Conservation (phyloP, 2,113 vertebrate genomes). For the Callipepla californica region DNA sequence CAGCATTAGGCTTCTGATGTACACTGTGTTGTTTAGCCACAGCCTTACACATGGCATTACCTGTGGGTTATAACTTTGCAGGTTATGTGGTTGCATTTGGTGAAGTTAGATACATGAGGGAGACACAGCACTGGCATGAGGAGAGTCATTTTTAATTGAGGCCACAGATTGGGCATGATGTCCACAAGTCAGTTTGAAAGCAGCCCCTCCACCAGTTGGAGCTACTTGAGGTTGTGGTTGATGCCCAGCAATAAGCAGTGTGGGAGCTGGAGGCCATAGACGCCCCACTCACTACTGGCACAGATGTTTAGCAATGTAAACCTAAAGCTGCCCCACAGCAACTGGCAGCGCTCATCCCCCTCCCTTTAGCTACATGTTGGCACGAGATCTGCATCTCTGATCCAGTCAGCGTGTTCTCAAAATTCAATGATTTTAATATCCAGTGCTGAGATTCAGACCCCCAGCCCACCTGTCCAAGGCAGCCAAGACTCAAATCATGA, state of each 20-base stretch:
- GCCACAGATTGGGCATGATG: accelerated
- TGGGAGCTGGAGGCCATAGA: not conserved
- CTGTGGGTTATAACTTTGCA: not conserved
- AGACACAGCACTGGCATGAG: not conserved
- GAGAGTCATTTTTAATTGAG: not conserved
- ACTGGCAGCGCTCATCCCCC: accelerated
- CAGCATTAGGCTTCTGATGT: not conserved
- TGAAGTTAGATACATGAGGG: not conserved
- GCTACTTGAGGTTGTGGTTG: not conserved
- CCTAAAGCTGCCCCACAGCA: not conserved
- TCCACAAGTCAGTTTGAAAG: not conserved
- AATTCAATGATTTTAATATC: accelerated
- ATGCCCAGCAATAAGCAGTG: not conserved
- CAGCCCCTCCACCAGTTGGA: not conserved
- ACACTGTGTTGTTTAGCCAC: not conserved
- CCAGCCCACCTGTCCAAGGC: not conserved
- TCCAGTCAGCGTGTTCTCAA: not conserved
- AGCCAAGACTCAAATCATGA: not conserved
- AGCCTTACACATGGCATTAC: not conserved
- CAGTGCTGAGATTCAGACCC: not conserved
- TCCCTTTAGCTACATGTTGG: not conserved
- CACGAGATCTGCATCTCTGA: not conserved
- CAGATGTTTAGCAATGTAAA: not conserved
- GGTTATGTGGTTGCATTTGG: not conserved
- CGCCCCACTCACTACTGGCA: not conserved